A percentile compares a stretch with the other conserved stretches of the same genome.
Evolutionary conservation across 2,888 invertebrate species (phyloP).

Genomic region (Itoplectis maculator): DNA sequence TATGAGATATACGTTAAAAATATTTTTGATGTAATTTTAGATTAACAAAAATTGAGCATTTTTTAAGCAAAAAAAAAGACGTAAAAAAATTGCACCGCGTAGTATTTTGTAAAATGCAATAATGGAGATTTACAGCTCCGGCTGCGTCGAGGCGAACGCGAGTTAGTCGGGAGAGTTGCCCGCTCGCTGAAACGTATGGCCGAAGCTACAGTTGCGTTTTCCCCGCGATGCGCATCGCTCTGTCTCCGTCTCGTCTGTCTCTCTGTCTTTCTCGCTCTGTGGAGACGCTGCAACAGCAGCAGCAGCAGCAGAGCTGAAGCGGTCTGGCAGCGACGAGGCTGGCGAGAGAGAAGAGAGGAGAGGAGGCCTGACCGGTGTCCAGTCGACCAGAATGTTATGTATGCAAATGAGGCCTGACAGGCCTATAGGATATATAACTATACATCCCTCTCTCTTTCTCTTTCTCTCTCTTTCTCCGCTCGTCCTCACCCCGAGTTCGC

Average conservation of each 20-base stretch:
- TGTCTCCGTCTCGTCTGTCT: neutral
- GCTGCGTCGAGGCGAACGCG: constrained; percentile 30
- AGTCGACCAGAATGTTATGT: constrained; percentile 84
- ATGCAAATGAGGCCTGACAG: constrained; percentile 84
- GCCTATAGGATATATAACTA: constrained; percentile 77
- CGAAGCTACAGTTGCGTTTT: constrained; percentile 33
- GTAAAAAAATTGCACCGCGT: neutral
- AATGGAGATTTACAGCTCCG: too few relatives aligned
- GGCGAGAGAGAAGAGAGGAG: constrained; percentile 65
- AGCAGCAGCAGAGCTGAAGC: constrained; percentile 66
- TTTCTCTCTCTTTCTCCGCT: constrained; percentile 68
- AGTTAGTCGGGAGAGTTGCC: constrained; percentile 26
- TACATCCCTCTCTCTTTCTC: constrained; percentile 62
- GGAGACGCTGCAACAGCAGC: constrained; percentile 63
- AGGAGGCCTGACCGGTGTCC: constrained; percentile 83
- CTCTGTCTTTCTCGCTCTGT: constrained; percentile 44
- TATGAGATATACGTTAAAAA: too few relatives aligned
- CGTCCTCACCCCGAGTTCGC: constrained; percentile 66
- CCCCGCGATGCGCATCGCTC: neutral
- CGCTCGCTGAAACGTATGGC: constrained; percentile 28
- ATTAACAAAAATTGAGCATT: too few relatives aligned
- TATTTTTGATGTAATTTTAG: too few relatives aligned
- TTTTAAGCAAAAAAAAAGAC: neutral
- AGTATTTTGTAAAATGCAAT: too few relatives aligned
- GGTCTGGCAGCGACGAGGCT: constrained; percentile 61